These are phyloP conservation scores for Palaemon carinicauda DNA, from an alignment of 1,140 invertebrate genomes.

Conservation along the genomic window DNA sequence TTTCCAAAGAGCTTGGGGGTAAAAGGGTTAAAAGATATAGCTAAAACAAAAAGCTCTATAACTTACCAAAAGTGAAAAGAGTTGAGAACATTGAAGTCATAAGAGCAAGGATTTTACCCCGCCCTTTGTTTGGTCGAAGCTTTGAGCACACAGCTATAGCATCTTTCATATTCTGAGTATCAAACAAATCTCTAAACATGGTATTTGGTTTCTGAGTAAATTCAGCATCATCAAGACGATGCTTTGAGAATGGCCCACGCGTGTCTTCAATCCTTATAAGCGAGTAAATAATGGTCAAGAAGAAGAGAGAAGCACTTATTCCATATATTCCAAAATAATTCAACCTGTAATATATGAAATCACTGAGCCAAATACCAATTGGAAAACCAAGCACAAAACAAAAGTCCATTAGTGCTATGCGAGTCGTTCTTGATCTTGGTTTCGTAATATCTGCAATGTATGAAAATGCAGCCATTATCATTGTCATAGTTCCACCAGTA, in stretches of 20 bases:
- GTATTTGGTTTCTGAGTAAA: neutral
- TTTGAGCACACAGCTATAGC: neutral
- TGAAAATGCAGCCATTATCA: slow-evolving; percentile 40
- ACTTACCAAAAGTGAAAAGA: neutral
- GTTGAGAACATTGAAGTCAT: neutral
- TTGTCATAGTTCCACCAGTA: slow-evolving; percentile 26
- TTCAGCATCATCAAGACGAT: neutral
- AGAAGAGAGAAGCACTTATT: neutral
- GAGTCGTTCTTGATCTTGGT: slow-evolving; percentile 6
- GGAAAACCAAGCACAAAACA: neutral
- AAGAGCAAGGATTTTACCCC: neutral
- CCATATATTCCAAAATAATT: slow-evolving; percentile 28
- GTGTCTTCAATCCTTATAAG: slow-evolving; percentile 22
- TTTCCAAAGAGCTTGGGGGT: too few relatives aligned
- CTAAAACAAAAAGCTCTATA: too few relatives aligned
- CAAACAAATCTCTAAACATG: neutral
- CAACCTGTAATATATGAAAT: neutral
- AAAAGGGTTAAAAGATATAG: too few relatives aligned
- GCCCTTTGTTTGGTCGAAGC: neutral
- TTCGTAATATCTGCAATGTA: slow-evolving; percentile 45
- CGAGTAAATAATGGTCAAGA: neutral
- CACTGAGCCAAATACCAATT: slow-evolving; percentile 17
- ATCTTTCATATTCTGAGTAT: neutral
- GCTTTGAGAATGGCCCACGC: slow-evolving; percentile 15
- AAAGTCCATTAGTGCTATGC: slow-evolving; percentile 38